Conservation (phyloP, 2,888 invertebrate species). For the Monoplex corrugatus region DNA sequence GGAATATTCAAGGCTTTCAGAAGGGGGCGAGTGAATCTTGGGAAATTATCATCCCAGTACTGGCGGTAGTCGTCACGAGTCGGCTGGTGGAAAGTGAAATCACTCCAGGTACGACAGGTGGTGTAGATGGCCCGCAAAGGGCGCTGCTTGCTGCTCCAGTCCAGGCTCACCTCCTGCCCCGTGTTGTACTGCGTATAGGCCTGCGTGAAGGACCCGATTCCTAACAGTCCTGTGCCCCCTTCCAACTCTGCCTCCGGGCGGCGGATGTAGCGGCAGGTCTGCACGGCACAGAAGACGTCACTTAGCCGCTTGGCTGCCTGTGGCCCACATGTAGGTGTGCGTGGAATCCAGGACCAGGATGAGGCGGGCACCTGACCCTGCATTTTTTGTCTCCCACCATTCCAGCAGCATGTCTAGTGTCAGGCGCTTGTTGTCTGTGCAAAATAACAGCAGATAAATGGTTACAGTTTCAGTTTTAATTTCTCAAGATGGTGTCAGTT, state of each 20-base stretch:
- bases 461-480: no score
- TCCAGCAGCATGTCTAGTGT: constrained; percentile 74
- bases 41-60: constrained; percentile 79
- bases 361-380: constrained; percentile 72
- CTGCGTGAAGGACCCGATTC: constrained; percentile 77
- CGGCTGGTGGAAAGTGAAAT: constrained; percentile 79
- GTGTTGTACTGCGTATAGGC: constrained; percentile 78
- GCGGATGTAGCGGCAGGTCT: constrained; percentile 72
- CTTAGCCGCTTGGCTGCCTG: constrained; percentile 63
- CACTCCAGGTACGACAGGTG: constrained; percentile 77
- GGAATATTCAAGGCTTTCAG: constrained; percentile 75
- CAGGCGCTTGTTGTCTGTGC: constrained; percentile 72
- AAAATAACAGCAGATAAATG: no score
- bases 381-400: constrained; percentile 76
- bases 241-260: constrained; percentile 44
- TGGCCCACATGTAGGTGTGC: constrained; percentile 78
- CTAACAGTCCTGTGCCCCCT: constrained; percentile 61
- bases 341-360: constrained; percentile 78
- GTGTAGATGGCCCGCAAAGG: constrained; percentile 71
- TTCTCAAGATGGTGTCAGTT: no score
- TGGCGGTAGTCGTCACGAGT: constrained; percentile 75
- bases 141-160: constrained; percentile 72
- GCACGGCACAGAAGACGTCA: constrained; percentile 75
- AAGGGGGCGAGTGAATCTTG: constrained; percentile 72
- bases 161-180: constrained; percentile 64